phyloP scores from a whole-genome alignment of 2,797 vertebrate genomes.

The Limnodromus scolopaceus region DNA sequence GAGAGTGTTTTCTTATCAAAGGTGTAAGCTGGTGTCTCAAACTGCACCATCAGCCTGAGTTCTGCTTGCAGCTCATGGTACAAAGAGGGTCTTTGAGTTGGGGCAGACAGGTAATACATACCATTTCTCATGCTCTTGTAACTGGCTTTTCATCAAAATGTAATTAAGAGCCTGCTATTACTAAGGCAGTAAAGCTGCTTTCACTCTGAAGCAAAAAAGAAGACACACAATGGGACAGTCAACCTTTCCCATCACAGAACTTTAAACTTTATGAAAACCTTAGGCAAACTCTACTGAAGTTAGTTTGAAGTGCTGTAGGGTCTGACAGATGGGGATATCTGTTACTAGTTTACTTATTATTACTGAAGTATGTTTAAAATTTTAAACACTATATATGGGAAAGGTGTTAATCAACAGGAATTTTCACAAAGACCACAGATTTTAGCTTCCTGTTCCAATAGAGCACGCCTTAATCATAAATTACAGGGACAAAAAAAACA shows the following conservation, averaged over 20 bases:
- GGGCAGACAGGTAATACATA: background rate
- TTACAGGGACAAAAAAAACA: background rate
- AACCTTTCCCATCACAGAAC: background rate
- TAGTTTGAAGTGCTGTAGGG: background rate
- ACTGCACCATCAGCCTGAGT: background rate
- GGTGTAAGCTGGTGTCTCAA: background rate
- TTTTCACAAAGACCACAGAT: background rate
- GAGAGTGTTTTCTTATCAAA: background rate
- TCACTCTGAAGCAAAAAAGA: background rate
- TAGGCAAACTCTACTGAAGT: background rate
- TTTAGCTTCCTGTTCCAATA: background rate
- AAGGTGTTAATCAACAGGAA: background rate
- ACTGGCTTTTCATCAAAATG: background rate
- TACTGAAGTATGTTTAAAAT: background rate
- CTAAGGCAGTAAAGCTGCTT: background rate
- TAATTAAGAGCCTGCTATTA: background rate
- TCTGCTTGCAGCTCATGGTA: background rate
- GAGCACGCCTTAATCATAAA: background rate
- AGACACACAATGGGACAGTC: no score
- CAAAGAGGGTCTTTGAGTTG: background rate
- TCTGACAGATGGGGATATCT: background rate
- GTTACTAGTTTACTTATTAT: background rate
- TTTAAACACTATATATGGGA: background rate
- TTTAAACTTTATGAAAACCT: background rate
- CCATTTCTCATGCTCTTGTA: background rate